Conservation (phyloP, 2,797 vertebrate genomes). For the Spondyliosoma cantharus region DNA sequence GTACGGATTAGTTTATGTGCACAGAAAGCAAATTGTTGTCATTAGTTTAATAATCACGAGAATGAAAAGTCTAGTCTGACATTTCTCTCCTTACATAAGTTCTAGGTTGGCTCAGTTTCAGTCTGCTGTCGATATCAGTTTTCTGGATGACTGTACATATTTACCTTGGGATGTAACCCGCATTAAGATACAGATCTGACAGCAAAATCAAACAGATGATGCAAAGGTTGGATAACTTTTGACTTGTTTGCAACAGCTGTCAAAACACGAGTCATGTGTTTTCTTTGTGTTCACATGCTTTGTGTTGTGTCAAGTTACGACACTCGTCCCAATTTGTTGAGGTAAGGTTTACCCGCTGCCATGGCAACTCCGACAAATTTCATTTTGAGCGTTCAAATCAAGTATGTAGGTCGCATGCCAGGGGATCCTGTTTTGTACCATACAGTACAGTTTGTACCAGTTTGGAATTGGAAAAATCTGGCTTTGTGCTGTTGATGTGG, state of each 20-base stretch:
- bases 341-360: constrained; percentile 2
- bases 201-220: background rate
- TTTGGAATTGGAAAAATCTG: constrained; percentile 33
- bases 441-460: constrained; percentile 17
- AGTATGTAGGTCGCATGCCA: constrained; percentile 43
- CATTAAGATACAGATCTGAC: constrained; percentile 31
- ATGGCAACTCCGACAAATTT: constrained; percentile 26
- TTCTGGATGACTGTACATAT: constrained; percentile 22
- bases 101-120: background rate
- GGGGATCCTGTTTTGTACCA: constrained; percentile 33
- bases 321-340: background rate
- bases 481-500: constrained; percentile 10
- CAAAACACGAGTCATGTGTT: background rate
- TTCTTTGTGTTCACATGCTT: background rate
- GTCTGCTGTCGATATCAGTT: constrained; percentile 4
- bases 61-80: background rate
- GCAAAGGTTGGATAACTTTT: background rate
- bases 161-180: background rate
- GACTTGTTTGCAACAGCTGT: background rate
- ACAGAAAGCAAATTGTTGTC: background rate
- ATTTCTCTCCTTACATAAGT: background rate
- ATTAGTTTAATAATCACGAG: background rate
- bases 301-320: background rate
- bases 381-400: constrained; percentile 19
- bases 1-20: background rate